Conservation (phyloP, 2,797 vertebrate genomes). For the Rhinogobio ventralis region DNA sequence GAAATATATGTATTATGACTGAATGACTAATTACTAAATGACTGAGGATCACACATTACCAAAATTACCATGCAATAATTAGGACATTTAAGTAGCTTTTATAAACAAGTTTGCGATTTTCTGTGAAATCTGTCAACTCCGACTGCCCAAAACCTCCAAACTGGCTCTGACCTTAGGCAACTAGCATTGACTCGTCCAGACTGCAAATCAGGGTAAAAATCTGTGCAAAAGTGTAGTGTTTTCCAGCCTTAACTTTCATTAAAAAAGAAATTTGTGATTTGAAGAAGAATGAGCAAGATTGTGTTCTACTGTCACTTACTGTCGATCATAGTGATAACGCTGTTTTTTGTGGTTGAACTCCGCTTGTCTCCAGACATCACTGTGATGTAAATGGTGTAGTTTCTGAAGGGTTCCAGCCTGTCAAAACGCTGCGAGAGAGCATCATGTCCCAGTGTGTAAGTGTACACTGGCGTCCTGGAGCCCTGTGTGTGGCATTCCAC, state of each 20-base stretch:
- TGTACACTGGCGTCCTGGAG: slow-evolving; percentile 80
- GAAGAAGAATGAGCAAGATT: background rate
- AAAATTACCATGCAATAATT: too few species aligned
- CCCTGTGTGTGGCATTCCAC: slow-evolving; percentile 85
- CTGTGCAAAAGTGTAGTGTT: background rate
- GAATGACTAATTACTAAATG: too few species aligned
- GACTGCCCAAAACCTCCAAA: background rate
- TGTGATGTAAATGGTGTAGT: slow-evolving; percentile 86
- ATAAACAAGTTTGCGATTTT: background rate
- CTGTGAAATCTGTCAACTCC: background rate
- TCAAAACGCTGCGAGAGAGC: slow-evolving; percentile 74
- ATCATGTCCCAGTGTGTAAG: slow-evolving; percentile 78
- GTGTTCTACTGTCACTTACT: slow-evolving; percentile 77
- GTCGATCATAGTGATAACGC: slow-evolving; percentile 92
- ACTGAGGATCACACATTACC: too few species aligned
- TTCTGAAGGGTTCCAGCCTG: slow-evolving; percentile 87
- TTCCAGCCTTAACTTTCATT: background rate
- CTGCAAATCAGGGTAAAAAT: background rate
- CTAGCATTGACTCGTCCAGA: background rate
- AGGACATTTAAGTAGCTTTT: too few species aligned
- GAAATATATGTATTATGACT: too few species aligned
- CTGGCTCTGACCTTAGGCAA: background rate
- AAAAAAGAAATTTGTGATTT: background rate
- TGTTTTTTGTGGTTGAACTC: slow-evolving; percentile 82
- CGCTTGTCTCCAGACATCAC: slow-evolving; percentile 85